Evolutionary conservation across 2,113 vertebrate genomes (phyloP), one percentile per base, ranked within the genome.

Genomic region (Sinosuthora webbiana): DNA sequence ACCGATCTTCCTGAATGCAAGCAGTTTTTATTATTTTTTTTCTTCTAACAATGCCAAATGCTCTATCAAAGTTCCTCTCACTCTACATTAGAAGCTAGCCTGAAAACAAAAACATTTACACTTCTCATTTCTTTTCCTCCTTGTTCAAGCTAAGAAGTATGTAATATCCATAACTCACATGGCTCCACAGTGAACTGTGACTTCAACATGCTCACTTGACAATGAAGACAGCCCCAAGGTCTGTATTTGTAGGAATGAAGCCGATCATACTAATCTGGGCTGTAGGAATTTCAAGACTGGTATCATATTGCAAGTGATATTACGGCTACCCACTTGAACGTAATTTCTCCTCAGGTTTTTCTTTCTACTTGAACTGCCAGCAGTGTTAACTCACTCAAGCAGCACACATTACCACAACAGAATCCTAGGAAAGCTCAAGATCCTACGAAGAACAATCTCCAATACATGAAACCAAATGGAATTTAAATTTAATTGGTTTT

Each of bases 201-300:
- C 60, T 93, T 53, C 62, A 75, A n/a, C 1, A 6, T 17, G 37
- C 67, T 55, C 67, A 73, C 76, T 78, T 85, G 84, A 96, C 95
- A 97, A 96, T 6, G 42, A 82, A 85, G 37, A 77, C 93, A 78
- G 59, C 76, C 94, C 83, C 71, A 89, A 93, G 91, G 80, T 74
- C 77, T 0, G 0, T n/a, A 85, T 92, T 95, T 88, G 47, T 68
- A 93, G 87, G 82, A 97, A 79, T 86, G 91, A 96, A 57, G 44
- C 41, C 94, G 90, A 90, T 95, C 87, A 95, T 25, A 76, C 59
- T 91, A 87, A 95, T 82, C 89, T 96, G 74, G 64, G 64, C 95
- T 97, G 86, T 52, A 97, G 90, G 96, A 97, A 96, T 93, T 95
- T 95, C 89, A 83, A 92, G 94, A 95, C 76, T 93, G 85, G 96